phyloP scores from a whole-genome alignment of 2,888 invertebrate species.

The Thymelicus acteon region DNA sequence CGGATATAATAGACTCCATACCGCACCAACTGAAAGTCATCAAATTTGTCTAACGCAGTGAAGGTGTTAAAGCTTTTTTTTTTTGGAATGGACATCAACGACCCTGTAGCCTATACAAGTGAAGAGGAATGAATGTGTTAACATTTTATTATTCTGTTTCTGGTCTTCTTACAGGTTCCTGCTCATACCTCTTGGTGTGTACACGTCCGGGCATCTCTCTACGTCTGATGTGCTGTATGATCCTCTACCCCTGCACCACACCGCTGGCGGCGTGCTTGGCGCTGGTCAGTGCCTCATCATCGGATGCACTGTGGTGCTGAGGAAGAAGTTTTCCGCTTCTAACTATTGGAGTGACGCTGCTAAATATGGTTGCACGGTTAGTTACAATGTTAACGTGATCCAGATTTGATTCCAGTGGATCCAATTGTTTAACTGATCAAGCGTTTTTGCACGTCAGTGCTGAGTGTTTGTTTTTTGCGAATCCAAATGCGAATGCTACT shows the following conservation, averaged over 20 bases:
- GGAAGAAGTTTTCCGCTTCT: conserved; percentile 96
- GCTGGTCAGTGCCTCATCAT: conserved; percentile 89
- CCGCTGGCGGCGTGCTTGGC: conserved; percentile 95
- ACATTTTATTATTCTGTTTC: background rate
- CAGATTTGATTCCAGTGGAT: too few relatives aligned
- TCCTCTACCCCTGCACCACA: conserved; percentile 96
- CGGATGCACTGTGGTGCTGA: conserved; percentile 92
- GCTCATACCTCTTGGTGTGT: conserved; percentile 87
- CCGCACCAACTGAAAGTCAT: too few relatives aligned
- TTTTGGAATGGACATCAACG: too few relatives aligned
- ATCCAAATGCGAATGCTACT: too few relatives aligned
- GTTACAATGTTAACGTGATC: conserved; percentile 39
- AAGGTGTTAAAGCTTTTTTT: too few relatives aligned
- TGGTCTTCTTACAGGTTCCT: conserved; percentile 79
- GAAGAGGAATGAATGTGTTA: too few relatives aligned
- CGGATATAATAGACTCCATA: too few relatives aligned
- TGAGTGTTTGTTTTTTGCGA: too few relatives aligned
- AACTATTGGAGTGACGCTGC: conserved; percentile 97
- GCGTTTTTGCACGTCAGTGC: too few relatives aligned
- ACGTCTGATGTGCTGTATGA: conserved; percentile 92
- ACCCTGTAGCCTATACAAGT: too few relatives aligned
- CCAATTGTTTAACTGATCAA: too few relatives aligned
- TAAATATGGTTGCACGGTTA: conserved; percentile 94
- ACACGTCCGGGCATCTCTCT: conserved; percentile 86
- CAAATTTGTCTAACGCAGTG: too few relatives aligned